Evolutionary conservation across 2,888 invertebrate species (phyloP).

Genomic region (Phytoseiulus persimilis): DNA sequence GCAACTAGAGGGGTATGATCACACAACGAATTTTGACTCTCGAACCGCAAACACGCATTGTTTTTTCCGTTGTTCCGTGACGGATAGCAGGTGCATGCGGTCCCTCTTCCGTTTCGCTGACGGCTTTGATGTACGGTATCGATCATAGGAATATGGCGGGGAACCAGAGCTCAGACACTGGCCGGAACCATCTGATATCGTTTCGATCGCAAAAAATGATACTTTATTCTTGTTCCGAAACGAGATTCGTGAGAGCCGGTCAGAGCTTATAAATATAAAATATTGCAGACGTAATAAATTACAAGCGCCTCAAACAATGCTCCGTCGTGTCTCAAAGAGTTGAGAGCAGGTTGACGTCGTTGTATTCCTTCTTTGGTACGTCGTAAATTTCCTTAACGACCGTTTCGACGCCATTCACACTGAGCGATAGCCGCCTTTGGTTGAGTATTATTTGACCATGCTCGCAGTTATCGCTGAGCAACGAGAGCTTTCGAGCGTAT

Average conservation of each 20-base stretch:
- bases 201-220: neutral
- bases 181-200: neutral
- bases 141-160: neutral
- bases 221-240: neutral
- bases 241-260: neutral
- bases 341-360: neutral
- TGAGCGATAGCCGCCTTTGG: neutral
- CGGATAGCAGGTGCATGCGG: neutral
- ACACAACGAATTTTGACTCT: neutral
- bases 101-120: neutral
- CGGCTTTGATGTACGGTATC: neutral
- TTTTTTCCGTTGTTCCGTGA: neutral
- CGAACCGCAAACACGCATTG: neutral
- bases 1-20: neutral
- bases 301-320: neutral
- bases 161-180: neutral
- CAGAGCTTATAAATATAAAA: neutral
- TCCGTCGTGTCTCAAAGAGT: neutral
- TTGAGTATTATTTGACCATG: neutral
- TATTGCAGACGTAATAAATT: neutral
- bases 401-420: neutral
- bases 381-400: neutral
- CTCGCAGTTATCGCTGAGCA: neutral
- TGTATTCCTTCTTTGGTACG: neutral
- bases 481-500: neutral